These are phyloP conservation scores for Folsomia manolachei DNA, from an alignment of 2,888 invertebrate species.

Conservation along the genomic window DNA sequence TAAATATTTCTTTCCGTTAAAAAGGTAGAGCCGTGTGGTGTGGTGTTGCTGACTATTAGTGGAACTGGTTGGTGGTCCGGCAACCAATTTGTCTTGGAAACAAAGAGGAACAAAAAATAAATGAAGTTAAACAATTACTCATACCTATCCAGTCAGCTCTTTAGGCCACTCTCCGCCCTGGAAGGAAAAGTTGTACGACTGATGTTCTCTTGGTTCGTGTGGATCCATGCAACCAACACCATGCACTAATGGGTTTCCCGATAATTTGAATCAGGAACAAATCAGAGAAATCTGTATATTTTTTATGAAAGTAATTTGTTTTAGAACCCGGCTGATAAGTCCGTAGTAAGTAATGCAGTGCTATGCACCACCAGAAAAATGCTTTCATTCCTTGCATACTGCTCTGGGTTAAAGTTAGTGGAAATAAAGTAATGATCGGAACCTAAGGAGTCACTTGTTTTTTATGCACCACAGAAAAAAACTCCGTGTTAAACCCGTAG, in stretches of 20 bases:
- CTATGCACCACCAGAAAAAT: no score
- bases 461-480: no score
- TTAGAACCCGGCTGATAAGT: no score
- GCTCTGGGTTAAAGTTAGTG: no score
- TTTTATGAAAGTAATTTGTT: no score
- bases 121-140: constrained; percentile 23
- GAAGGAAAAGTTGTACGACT: background rate
- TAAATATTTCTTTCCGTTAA: background rate
- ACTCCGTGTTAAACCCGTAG: no score
- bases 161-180: constrained; percentile 13
- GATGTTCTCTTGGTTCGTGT: background rate
- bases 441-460: no score
- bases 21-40: background rate
- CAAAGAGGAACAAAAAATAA: constrained; percentile 2
- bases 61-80: background rate
- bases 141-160: background rate
- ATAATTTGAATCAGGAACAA: background rate
- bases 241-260: background rate
- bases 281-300: background rate
- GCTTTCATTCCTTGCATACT: no score
- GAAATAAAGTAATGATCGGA: no score
- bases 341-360: no score
- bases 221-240: background rate
- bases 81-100: background rate
- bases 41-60: background rate